Base-by-base conservation (phyloP, 2,113 vertebrate species). In the Galeopterus variegatus region DNA sequence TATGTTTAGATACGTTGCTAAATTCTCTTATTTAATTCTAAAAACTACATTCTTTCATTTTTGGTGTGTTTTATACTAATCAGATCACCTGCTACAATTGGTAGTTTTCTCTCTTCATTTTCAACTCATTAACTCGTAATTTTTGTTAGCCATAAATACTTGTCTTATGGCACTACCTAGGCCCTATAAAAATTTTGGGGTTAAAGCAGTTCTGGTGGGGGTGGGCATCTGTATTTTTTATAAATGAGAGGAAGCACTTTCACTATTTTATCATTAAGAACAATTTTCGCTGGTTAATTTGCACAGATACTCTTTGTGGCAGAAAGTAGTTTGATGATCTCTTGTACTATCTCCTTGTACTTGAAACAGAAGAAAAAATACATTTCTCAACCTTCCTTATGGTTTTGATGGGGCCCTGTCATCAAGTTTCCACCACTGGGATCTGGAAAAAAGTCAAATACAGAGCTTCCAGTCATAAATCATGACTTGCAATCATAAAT, bases 11-110 rank as follows among this genome's bases (percentile, higher is more conserved):
- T 3, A 33, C 13, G 33, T 45, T 69, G 3, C 48, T 62, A 31
- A 31, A 60, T 14, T 67, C 9, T 83, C 13, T 85, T 87, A 45
- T 56, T 92, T 48, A 65, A 80, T 94, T 94, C 18, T 85, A 89
- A 81, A 90, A 79, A 28, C 45, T 45, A 19, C 17, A 36, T 67
- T 41, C 19, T 65, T 58, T 84, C 9, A 81, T 26, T 73, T 93
- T 82, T 41, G 36, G 36, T 36, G 60, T 62, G 31, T 54, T 89
- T 84, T 81, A 80, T 24, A 0, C 26, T 0, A 58, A 76, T 23
- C 28, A 85, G 52, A 69, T 52, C 14, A 73, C n/a, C 36, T 45
- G 14, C 65, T n/a, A 94, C 14, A 92, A 94, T 8, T 41, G 14
- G n/a, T 80, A 56, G 8, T 52, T 89, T 73, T 65, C 21, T 36